A percentile compares a stretch with the other conserved stretches of the same genome.
These are phyloP conservation scores for Argopecten irradians DNA, from an alignment of 1,140 invertebrate genomes.

Conservation along the genomic window DNA sequence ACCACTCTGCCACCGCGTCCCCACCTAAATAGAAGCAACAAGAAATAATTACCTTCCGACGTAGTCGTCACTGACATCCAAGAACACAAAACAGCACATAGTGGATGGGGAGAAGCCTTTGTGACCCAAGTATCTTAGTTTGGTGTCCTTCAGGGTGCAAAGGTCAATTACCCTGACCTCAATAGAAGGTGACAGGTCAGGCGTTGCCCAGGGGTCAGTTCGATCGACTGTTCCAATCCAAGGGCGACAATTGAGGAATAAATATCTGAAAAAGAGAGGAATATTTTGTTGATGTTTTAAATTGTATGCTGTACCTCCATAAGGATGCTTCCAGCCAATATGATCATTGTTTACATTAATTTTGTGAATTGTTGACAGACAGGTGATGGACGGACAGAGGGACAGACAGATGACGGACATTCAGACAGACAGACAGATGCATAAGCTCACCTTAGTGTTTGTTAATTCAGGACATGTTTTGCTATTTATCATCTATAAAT, in stretches of 20 bases:
- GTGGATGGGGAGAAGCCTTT: slow-evolving; percentile 55
- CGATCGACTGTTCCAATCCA: slow-evolving; percentile 59
- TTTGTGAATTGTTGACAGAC: too few species aligned
- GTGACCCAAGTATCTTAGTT: slow-evolving; percentile 53
- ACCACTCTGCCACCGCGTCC: too few species aligned
- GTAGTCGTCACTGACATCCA: slow-evolving; percentile 56
- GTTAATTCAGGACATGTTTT: too few species aligned
- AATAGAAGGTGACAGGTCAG: slow-evolving; percentile 54
- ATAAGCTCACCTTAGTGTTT: too few species aligned
- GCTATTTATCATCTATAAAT: too few species aligned
- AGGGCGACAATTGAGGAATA: slow-evolving; percentile 58
- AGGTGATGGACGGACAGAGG: too few species aligned
- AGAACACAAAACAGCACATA: slow-evolving; percentile 61
- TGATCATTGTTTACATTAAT: too few species aligned
- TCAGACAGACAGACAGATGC: too few species aligned
- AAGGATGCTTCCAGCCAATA: too few species aligned
- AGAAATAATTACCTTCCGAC: slow-evolving; percentile 56
- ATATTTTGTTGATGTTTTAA: background rate
- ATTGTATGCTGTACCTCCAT: too few species aligned
- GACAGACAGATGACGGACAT: too few species aligned
- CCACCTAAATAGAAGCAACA: too few species aligned
- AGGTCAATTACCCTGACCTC: slow-evolving; percentile 59
- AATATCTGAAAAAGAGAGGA: slow-evolving; percentile 46
- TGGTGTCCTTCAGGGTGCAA: slow-evolving; percentile 48
- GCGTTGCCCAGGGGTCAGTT: slow-evolving; percentile 57